Percentiles rank a stretch among this genome's conserved stretches.
These are phyloP conservation scores for Acipenser ruthenus DNA, from an alignment of 2,797 vertebrate species.

Conservation along the genomic window DNA sequence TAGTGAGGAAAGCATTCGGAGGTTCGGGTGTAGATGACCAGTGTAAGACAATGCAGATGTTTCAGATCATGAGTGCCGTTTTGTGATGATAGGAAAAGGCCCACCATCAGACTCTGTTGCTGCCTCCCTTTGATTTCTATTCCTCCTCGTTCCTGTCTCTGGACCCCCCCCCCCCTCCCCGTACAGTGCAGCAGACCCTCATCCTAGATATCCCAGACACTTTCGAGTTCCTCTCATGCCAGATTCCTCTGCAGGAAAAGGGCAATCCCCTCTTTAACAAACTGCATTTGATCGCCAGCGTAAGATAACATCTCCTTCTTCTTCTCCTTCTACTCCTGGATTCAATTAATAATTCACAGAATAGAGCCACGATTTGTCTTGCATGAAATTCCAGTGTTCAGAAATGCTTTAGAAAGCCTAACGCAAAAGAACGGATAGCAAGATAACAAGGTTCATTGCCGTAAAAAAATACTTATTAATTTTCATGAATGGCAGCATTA, in stretches of 20 bases:
- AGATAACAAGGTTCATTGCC: not conserved
- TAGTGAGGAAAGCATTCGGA: conserved; percentile 79
- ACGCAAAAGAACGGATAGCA: not conserved
- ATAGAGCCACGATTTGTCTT: conserved; percentile 55
- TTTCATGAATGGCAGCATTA: too few relatives aligned
- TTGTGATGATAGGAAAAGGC: conserved; percentile 37
- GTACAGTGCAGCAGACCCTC: too few relatives aligned
- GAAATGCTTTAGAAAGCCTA: conserved; percentile 41
- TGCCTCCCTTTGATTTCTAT: conserved; percentile 5
- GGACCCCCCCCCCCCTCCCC: too few relatives aligned
- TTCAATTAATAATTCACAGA: conserved; percentile 58
- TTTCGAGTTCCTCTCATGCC: not conserved
- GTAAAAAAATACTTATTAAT: too few relatives aligned
- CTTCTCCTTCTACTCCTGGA: conserved; percentile 21
- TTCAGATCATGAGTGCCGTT: conserved; percentile 60
- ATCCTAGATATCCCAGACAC: not conserved
- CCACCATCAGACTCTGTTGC: conserved; percentile 15
- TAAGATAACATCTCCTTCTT: not conserved
- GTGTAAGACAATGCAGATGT: conserved; percentile 83
- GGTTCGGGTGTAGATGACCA: conserved; percentile 53
- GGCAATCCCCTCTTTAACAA: conserved; percentile 1
- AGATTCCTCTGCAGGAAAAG: not conserved
- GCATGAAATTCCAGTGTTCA: conserved; percentile 49
- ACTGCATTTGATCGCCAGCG: conserved; percentile 38
- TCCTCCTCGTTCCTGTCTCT: not conserved